Base-by-base conservation (phyloP, 2,797 vertebrate species). In the Petrocephalus sullivani region DNA sequence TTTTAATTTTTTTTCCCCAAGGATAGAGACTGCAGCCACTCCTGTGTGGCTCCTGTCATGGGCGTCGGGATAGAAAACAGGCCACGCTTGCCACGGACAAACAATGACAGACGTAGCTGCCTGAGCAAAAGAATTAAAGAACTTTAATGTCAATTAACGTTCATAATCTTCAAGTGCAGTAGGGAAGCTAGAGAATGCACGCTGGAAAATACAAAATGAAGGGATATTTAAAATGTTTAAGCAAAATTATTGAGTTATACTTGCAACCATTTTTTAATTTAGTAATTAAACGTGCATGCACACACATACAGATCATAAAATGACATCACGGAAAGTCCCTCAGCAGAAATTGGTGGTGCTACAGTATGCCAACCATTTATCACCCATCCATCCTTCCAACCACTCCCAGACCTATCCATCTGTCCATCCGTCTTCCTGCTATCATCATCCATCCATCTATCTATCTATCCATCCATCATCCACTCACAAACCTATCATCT, bases 1-100 rank as follows among this genome's bases (percentile, higher is more conserved):
- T 37, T n/a, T 90, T 19, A 58, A 49, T 87, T 84, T 83, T 33
- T 16, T 87, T 88, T 89, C 87, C 54, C 75, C 88, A 89, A 89
- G 81, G 87, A 88, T 87, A 90, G 61, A 86, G 86, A 23, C n/a
- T 0, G 78, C 49, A 89, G 87, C 87, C 87, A 90, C 86, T 86
- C 21, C 67, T 61, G 81, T 89, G 90, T 89, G 90, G 57, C 88
- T 56, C 61, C 46, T 85, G 88, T 88, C 91, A 89, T 88, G 86
- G 60, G 89, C 88, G 89, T 90, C 90, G 91, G 84, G 87, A 90
- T 87, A n/a, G 87, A 49, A 86, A 81, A 83, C 49, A 90, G 90
- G 89, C 87, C 78, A 71, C 12, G 51, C 49, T 58, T 16, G 3
- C 60, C 61, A 1, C 6, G 16, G 12, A 19, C 51, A 41, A 86